These are phyloP conservation scores for Chrysina gloriosa DNA, from an alignment of 2,888 invertebrate genomes.

Conservation along the genomic window DNA sequence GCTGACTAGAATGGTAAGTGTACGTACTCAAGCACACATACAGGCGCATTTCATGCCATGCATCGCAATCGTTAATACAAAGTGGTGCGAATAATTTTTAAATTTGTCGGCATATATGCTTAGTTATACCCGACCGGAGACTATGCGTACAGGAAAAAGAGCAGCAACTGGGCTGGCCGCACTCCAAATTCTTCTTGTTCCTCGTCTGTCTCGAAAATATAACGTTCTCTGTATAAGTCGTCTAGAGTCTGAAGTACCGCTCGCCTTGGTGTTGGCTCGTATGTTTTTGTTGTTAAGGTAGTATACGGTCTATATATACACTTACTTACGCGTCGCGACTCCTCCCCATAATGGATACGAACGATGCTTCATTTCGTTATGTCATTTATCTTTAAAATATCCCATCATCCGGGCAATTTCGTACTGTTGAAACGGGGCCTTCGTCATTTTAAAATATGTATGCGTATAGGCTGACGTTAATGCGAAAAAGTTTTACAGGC, in stretches of 20 bases:
- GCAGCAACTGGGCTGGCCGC: constrained; percentile 2
- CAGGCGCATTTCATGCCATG: background rate
- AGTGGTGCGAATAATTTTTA: constrained; percentile 34
- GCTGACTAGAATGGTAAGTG: constrained; percentile 19
- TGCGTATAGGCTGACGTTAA: background rate
- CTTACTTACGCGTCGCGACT: background rate
- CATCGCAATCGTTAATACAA: constrained; percentile 14
- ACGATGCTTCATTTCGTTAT: constrained; percentile 12
- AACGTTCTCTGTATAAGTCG: background rate
- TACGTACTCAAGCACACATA: background rate
- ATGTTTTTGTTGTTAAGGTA: background rate
- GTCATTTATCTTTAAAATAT: constrained; percentile 26
- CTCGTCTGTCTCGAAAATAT: constrained; percentile 16
- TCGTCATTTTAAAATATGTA: constrained; percentile 10
- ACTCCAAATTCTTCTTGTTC: constrained; percentile 22
- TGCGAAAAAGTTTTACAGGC: background rate
- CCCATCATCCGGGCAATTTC: constrained; percentile 15
- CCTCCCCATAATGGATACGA: constrained; percentile 1
- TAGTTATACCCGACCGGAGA: background rate
- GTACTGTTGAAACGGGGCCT: constrained; percentile 3
- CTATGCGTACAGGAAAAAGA: background rate
- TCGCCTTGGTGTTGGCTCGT: background rate
- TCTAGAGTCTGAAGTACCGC: background rate
- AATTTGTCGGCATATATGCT: constrained; percentile 15
- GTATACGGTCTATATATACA: background rate